Conservation (phyloP, 1,140 invertebrate genomes). For the Ruditapes philippinarum region DNA sequence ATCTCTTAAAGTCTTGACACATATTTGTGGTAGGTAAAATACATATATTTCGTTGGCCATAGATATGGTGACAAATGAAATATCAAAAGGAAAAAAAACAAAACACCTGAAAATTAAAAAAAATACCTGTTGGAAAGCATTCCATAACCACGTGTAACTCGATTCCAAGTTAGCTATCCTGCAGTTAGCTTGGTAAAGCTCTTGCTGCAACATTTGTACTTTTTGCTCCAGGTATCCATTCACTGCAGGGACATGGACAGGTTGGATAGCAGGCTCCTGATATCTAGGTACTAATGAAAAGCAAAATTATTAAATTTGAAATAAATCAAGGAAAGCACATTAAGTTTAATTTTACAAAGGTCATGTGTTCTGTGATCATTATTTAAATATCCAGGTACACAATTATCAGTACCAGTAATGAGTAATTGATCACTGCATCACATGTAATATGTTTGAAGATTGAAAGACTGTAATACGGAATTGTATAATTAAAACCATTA, state of each 20-base stretch:
- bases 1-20: too few species aligned
- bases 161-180: slow-evolving; percentile 30
- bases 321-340: neutral
- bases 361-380: neutral
- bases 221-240: slow-evolving; percentile 9
- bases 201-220: neutral
- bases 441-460: neutral
- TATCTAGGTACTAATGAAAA: slow-evolving; percentile 24
- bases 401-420: neutral
- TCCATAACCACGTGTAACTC: slow-evolving; percentile 35
- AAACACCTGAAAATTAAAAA: too few species aligned
- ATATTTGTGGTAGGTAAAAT: too few species aligned
- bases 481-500: too few species aligned
- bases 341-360: neutral
- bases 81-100: too few species aligned
- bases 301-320: neutral
- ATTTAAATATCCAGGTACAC: neutral
- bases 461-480: too few species aligned
- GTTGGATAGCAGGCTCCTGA: neutral
- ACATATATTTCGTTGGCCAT: too few species aligned
- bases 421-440: neutral
- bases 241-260: slow-evolving; percentile 32
- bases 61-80: neutral
- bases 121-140: slow-evolving; percentile 34
- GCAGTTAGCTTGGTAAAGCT: slow-evolving; percentile 23